Percentiles rank a stretch among this genome's conserved stretches.
Evolutionary conservation across 2,888 invertebrate genomes (phyloP).

Genomic region (Drosophila meridiana): DNA sequence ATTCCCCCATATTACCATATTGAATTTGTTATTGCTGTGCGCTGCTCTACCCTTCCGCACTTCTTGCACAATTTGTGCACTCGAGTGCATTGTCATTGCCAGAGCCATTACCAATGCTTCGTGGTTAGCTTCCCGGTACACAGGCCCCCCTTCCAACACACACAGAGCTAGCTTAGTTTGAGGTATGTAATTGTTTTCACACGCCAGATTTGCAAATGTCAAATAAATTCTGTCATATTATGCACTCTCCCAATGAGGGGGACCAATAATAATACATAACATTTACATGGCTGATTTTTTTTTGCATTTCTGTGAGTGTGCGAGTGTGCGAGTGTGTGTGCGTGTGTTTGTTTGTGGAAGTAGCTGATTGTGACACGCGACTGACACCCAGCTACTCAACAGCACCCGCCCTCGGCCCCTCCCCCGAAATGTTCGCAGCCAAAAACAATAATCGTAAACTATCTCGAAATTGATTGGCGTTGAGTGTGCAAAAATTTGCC

Average conservation of each 20-base stretch:
- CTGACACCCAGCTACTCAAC: constrained; percentile 46
- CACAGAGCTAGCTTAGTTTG: constrained; percentile 12
- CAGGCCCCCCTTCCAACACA: not conserved
- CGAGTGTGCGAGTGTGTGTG: not conserved
- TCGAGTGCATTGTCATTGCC: constrained; percentile 47
- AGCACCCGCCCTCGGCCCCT: constrained; percentile 2
- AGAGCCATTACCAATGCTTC: constrained; percentile 46
- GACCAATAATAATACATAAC: constrained; percentile 31
- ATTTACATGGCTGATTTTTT: constrained; percentile 21
- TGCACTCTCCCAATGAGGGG: constrained; percentile 32
- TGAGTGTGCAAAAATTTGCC: constrained; percentile 68
- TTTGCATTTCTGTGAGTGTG: constrained; percentile 1
- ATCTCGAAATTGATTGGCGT: constrained; percentile 73
- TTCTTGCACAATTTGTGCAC: constrained; percentile 36
- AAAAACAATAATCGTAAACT: constrained; percentile 75
- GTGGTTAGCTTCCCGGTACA: constrained; percentile 38
- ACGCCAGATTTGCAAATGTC: constrained; percentile 71
- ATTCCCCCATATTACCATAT: not conserved
- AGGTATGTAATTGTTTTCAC: constrained; percentile 74
- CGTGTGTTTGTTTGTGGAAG: constrained; percentile 14
- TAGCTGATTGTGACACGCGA: constrained; percentile 62
- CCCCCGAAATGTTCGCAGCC: constrained; percentile 28
- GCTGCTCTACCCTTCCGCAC: constrained; percentile 9
- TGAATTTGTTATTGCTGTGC: not conserved
- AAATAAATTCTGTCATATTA: constrained; percentile 71